Evolutionary conservation across 1,140 invertebrate species (phyloP).

Genomic region (Uloborus diversus): DNA sequence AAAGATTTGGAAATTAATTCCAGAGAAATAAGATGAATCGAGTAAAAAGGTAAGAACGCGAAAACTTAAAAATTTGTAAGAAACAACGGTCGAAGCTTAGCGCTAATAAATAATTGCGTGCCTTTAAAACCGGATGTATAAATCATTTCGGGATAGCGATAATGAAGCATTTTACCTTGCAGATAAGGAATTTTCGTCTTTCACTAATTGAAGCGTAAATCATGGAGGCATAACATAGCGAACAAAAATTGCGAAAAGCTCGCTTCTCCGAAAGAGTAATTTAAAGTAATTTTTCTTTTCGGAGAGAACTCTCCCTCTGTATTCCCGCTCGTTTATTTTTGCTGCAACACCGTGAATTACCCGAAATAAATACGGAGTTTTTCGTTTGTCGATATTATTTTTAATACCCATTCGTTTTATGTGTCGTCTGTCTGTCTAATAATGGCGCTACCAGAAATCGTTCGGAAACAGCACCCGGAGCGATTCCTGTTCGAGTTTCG

Average conservation of each 20-base stretch:
- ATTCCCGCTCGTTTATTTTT: background rate
- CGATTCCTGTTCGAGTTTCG: background rate
- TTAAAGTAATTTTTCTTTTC: constrained; percentile 53
- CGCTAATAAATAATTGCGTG: constrained; percentile 48
- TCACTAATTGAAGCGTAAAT: constrained; percentile 50
- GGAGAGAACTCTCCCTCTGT: background rate
- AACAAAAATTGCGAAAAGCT: constrained; percentile 33
- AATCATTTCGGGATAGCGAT: constrained; percentile 46
- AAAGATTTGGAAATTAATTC: constrained; percentile 39
- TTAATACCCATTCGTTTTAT: background rate
- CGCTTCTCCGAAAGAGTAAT: constrained; percentile 24
- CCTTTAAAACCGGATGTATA: constrained; percentile 50
- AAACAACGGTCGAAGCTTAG: constrained; percentile 35
- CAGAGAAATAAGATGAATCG: constrained; percentile 35
- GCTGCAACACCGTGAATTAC: constrained; percentile 3
- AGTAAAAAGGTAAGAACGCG: background rate
- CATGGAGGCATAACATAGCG: constrained; percentile 8
- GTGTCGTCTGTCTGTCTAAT: background rate
- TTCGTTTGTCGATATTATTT: background rate
- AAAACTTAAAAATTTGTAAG: constrained; percentile 46
- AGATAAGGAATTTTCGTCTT: constrained; percentile 51
- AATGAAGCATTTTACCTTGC: constrained; percentile 49
- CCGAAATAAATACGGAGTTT: constrained; percentile 16
- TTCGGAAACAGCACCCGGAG: background rate
- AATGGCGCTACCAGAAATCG: background rate